phyloP scores from a whole-genome alignment of 30 jellyfish, hydroid and myxozoan genomes.

The Cassiopea andromeda region DNA sequence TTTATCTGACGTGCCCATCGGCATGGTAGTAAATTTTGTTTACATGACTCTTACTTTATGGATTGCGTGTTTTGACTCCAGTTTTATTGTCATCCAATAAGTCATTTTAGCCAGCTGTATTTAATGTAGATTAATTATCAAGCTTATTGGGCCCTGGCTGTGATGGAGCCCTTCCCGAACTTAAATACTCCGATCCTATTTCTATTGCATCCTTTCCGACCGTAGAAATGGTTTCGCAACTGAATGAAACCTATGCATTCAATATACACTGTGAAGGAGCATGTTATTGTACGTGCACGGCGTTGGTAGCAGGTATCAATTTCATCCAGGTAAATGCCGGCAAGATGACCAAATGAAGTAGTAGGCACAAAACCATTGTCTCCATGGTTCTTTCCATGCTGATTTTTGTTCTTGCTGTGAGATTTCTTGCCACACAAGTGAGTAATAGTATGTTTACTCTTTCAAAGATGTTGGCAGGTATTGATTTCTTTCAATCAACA shows the following conservation, averaged over 20 bases:
- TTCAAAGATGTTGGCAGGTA: no score
- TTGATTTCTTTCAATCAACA: no score
- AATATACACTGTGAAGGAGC: neutral
- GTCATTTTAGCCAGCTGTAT: no score
- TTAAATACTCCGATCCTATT: no score
- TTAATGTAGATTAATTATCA: no score
- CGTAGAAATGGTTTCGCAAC: neutral
- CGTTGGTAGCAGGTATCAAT: neutral
- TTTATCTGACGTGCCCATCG: no score
- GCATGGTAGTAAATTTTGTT: no score
- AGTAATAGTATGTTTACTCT: neutral
- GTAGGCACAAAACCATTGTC: neutral
- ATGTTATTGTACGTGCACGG: neutral
- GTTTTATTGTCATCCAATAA: no score
- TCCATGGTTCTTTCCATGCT: neutral
- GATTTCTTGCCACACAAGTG: neutral
- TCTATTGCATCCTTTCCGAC: neutral
- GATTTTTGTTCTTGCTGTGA: neutral
- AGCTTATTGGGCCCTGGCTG: no score
- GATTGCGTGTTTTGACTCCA: no score
- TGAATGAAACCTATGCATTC: neutral
- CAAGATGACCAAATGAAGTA: neutral
- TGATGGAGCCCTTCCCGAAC: no score
- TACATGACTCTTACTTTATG: no score
- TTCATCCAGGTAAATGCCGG: neutral